Evolutionary conservation across 1,140 invertebrate species (phyloP).

Genomic region (Pectinophora gossypiella): DNA sequence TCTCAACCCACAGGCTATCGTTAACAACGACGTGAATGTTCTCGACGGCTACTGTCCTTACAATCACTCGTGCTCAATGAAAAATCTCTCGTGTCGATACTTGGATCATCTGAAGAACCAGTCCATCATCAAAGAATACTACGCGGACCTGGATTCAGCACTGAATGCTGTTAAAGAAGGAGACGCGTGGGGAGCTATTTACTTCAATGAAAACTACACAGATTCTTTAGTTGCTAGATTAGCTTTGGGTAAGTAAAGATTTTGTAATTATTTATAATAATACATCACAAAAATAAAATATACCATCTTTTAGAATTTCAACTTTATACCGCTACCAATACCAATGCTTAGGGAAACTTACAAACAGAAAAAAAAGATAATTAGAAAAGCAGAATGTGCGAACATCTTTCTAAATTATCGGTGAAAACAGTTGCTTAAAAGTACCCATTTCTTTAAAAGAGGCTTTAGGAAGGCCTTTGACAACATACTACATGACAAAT

Average conservation of each 20-base stretch:
- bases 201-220: constrained; percentile 92
- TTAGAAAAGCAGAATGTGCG: too few species aligned
- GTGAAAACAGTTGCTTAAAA: too few species aligned
- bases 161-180: constrained; percentile 83
- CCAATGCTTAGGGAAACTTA: too few species aligned
- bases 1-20: constrained; percentile 84
- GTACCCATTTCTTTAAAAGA: too few species aligned
- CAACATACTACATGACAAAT: not conserved
- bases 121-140: constrained; percentile 83
- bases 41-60: constrained; percentile 71
- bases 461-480: not conserved
- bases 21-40: constrained; percentile 87
- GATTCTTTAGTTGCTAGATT: constrained; percentile 85
- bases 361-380: too few species aligned
- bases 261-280: too few species aligned
- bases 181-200: constrained; percentile 89
- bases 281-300: too few species aligned
- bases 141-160: constrained; percentile 80
- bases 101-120: constrained; percentile 80
- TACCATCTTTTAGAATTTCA: too few species aligned
- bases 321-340: too few species aligned
- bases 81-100: constrained; percentile 85
- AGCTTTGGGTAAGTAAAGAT: constrained; percentile 76
- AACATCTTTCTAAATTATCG: too few species aligned
- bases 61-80: constrained; percentile 80